Percentiles rank a stretch among this genome's conserved stretches.
Evolutionary conservation across 2,888 invertebrate species (phyloP).

Genomic region (Pachydiplax longipennis): DNA sequence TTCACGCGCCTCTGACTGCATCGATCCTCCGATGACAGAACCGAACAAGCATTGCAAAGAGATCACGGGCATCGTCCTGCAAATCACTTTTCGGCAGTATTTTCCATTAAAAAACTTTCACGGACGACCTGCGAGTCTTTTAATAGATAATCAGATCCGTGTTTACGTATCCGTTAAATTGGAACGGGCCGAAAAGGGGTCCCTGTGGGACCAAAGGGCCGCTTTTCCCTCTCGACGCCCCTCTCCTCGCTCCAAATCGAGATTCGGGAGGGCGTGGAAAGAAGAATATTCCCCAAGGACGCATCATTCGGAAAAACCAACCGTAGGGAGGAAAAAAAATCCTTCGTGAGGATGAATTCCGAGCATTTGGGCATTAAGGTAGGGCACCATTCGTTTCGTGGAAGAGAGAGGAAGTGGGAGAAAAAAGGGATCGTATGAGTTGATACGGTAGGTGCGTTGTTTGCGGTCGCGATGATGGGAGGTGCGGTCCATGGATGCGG

Average conservation of each 20-base stretch:
- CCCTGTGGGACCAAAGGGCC: not conserved
- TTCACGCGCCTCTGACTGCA: not conserved
- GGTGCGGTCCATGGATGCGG: not conserved
- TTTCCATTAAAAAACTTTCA: not conserved
- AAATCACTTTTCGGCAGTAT: not conserved
- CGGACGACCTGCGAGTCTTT: not conserved
- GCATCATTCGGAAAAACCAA: not conserved
- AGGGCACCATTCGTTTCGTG: not conserved
- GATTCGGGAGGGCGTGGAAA: not conserved
- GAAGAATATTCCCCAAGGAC: not conserved
- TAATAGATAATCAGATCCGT: conserved; percentile 4
- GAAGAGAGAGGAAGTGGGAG: not conserved
- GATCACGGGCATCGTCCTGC: not conserved
- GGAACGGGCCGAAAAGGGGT: not conserved
- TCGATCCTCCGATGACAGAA: not conserved
- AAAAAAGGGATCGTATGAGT: not conserved
- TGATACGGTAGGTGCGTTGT: not conserved
- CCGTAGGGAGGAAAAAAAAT: not conserved
- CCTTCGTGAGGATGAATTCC: not conserved
- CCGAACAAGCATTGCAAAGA: not conserved
- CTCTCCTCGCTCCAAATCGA: not conserved
- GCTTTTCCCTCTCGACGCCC: not conserved
- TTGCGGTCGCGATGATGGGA: not conserved
- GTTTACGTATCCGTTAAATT: conserved; percentile 37
- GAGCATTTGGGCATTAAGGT: not conserved